Evolutionary conservation across 2,888 invertebrate genomes (phyloP).

Genomic region (Ommatoiulus sabulosus): DNA sequence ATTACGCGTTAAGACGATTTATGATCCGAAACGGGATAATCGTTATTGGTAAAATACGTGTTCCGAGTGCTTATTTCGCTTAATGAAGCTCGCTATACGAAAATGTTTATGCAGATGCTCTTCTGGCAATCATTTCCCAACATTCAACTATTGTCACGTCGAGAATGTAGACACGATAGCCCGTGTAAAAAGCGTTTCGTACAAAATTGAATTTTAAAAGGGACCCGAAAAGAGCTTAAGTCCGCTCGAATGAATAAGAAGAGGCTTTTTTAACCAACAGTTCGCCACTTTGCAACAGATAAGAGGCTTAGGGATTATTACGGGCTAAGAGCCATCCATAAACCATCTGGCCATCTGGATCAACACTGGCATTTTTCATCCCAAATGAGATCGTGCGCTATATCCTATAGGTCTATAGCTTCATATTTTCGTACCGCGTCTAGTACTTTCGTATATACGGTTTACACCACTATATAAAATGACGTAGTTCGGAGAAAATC

Average conservation of each 20-base stretch:
- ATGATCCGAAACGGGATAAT: neutral
- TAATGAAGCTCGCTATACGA: neutral
- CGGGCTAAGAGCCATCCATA: constrained; percentile 32
- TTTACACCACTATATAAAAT: no score
- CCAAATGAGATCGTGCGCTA: neutral
- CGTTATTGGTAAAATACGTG: neutral
- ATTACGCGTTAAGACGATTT: neutral
- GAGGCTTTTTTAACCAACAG: constrained; percentile 1
- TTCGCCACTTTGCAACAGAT: constrained; percentile 47
- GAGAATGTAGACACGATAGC: neutral
- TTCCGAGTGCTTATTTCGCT: neutral
- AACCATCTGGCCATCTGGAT: constrained; percentile 35
- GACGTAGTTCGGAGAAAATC: no score
- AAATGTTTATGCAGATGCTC: constrained; percentile 16
- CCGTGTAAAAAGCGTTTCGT: neutral
- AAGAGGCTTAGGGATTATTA: constrained; percentile 52
- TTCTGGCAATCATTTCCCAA: neutral
- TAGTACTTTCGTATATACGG: neutral
- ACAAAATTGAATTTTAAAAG: constrained; percentile 27
- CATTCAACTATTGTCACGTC: neutral
- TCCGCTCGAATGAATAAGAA: neutral
- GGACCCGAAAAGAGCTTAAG: constrained; percentile 29
- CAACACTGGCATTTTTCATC: constrained; percentile 29
- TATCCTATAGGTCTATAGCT: no score
- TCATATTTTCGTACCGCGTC: neutral